Conservation (phyloP, 2,113 vertebrate genomes). For the Thunnus thynnus region DNA sequence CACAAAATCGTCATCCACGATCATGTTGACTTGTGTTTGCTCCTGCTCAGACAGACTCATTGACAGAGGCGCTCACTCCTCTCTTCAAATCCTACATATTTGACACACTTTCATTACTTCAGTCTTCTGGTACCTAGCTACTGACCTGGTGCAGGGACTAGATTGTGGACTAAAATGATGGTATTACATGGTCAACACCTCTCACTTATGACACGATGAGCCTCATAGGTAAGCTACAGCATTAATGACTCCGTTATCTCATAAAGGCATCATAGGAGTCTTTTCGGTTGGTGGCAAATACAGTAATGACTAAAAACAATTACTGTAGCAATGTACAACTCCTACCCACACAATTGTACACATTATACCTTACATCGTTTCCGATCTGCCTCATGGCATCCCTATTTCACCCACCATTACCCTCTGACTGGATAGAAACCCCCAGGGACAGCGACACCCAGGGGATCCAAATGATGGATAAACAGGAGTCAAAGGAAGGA, state of each 20-base stretch:
- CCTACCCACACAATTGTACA: slow-evolving; percentile 31
- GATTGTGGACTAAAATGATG: no score
- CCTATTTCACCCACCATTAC: slow-evolving; percentile 84
- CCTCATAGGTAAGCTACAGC: no score
- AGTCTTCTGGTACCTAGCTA: no score
- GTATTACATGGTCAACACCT: neutral
- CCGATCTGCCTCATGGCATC: slow-evolving; percentile 72
- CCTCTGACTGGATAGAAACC: slow-evolving; percentile 53
- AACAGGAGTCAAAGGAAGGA: slow-evolving; percentile 44
- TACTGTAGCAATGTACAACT: slow-evolving; percentile 23
- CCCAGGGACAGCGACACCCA: slow-evolving; percentile 44
- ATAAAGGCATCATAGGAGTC: neutral
- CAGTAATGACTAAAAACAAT: slow-evolving; percentile 45
- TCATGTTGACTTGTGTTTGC: no score
- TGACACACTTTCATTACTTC: no score
- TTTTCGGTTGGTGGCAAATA: slow-evolving; percentile 13
- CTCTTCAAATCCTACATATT: no score
- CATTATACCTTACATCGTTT: slow-evolving; percentile 58
- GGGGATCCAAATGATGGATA: slow-evolving; percentile 64
- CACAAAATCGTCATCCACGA: no score
- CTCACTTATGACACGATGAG: neutral
- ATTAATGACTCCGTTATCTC: neutral
- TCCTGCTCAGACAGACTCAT: no score
- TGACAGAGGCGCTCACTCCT: no score
- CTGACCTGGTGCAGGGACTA: no score